Evolutionary conservation across 2,113 vertebrate species (phyloP).

Genomic region (Plectropomus leopardus): DNA sequence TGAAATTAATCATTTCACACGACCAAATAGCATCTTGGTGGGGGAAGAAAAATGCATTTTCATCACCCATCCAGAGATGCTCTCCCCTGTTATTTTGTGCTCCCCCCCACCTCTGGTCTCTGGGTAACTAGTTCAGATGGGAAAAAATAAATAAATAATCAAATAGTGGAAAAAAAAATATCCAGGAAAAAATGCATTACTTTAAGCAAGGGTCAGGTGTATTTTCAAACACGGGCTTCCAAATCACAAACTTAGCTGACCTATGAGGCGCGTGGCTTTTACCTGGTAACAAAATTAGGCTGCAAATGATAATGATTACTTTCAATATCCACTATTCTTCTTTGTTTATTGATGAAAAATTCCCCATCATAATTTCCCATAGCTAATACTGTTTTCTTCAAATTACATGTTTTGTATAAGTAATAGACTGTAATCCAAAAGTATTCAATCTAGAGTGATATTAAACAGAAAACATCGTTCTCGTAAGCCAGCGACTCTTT

Average conservation of each 20-base stretch:
- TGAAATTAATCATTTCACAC: slow-evolving; percentile 85
- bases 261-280: not conserved
- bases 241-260: slow-evolving; percentile 35
- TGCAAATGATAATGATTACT: not conserved
- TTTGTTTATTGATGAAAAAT: not conserved
- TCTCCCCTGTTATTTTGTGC: slow-evolving; percentile 34
- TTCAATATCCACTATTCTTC: not conserved
- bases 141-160: slow-evolving; percentile 21
- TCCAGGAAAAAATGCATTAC: slow-evolving; percentile 33
- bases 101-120: slow-evolving; percentile 27
- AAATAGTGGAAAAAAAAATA: slow-evolving; percentile 21
- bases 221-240: slow-evolving; percentile 9
- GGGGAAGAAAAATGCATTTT: slow-evolving; percentile 73
- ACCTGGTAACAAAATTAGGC: not conserved
- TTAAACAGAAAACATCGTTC: not conserved
- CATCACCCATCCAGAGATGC: slow-evolving; percentile 71
- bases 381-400: not conserved
- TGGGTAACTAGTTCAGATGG: slow-evolving; percentile 55
- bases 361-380: not conserved
- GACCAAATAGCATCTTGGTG: slow-evolving; percentile 75
- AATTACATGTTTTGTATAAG: not conserved
- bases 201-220: slow-evolving; percentile 46
- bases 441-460: not conserved
- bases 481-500: too few species aligned
- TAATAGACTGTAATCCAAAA: not conserved